phyloP scores from a whole-genome alignment of 1,140 invertebrate species.

The Temnothorax nylanderi region DNA sequence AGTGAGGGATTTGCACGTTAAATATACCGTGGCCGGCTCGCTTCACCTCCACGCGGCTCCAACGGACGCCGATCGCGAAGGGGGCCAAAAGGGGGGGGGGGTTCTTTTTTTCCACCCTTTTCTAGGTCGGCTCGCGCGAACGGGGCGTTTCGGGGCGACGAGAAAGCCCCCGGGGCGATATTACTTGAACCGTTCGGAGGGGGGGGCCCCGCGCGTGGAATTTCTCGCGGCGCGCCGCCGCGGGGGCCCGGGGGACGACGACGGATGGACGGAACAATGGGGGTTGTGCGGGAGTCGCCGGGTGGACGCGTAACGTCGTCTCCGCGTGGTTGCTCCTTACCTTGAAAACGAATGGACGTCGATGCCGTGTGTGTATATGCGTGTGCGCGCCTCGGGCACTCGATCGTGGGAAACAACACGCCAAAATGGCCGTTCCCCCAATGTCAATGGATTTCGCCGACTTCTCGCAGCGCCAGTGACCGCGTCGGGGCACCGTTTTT shows the following conservation, averaged over 20 bases:
- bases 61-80: not conserved
- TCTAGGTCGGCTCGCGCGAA: not conserved
- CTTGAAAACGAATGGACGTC: slow-evolving; percentile 80
- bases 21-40: not conserved
- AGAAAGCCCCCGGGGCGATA: not conserved
- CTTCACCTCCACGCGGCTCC: not conserved
- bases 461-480: slow-evolving; percentile 62
- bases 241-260: too few relatives aligned
- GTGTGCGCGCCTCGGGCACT: slow-evolving; percentile 67
- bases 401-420: slow-evolving; percentile 80
- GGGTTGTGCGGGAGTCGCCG: too few relatives aligned
- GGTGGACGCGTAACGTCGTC: not conserved
- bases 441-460: slow-evolving; percentile 80
- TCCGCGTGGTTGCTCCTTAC: slow-evolving; percentile 68
- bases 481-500: slow-evolving; percentile 59
- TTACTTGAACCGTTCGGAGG: not conserved
- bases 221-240: too few relatives aligned
- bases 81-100: not conserved
- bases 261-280: too few relatives aligned
- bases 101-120: not conserved
- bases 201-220: not conserved
- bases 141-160: not conserved
- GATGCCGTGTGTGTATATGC: slow-evolving; percentile 73
- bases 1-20: not conserved
- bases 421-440: slow-evolving; percentile 83